Base-by-base conservation (phyloP, 2,888 invertebrate genomes). In the Hydrotaea cyrtoneurina region DNA sequence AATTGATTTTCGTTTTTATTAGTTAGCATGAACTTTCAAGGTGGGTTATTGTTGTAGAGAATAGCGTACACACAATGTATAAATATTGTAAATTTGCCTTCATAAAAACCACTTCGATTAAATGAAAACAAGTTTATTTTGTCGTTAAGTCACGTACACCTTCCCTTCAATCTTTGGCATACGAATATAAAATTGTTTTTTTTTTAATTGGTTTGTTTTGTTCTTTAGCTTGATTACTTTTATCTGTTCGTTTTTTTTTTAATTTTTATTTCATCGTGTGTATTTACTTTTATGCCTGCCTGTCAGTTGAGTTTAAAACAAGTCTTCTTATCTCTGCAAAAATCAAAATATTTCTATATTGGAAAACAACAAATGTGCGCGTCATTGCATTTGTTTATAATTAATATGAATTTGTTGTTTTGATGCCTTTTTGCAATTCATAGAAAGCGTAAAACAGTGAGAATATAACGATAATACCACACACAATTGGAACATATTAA, bases 61-160 rank as follows among this genome's bases (percentile, higher is more conserved):
- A 26, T 26, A 26, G 23, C 1, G 19, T 59, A 59, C 26, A 55
- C 11, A n/a, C 17, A 55, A 17, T n/a, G 15, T n/a, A 50, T 5
- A 39, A 19, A n/a, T 66, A 39, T 66, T 39, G 39, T 10, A 39
- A 39, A 39, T 39, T 69, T 46, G 10, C 75, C 82, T 69, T 43
- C 43, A 66, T 66, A 46, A 43, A 31, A 36, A 50, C 19, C 64
- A 46, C 64, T 36, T 62, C 15, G 39, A 31, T 55, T 13, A 57
- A 31, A 31, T 57, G 23, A 19, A 36, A 80, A 0, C 88, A 87
- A 21, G 73, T 73, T 73, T 73, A 2, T 80, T 59, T 81, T 43
- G n/a, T 53, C 43, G 19, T 78, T 73, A 53, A 19, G 78, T 81
- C 75, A 81, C 80, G 84, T 84, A 81, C 78, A 31, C 80, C 75